Evolutionary conservation across 2,888 invertebrate genomes (phyloP).

Genomic region (Oxystoma pomonae): DNA sequence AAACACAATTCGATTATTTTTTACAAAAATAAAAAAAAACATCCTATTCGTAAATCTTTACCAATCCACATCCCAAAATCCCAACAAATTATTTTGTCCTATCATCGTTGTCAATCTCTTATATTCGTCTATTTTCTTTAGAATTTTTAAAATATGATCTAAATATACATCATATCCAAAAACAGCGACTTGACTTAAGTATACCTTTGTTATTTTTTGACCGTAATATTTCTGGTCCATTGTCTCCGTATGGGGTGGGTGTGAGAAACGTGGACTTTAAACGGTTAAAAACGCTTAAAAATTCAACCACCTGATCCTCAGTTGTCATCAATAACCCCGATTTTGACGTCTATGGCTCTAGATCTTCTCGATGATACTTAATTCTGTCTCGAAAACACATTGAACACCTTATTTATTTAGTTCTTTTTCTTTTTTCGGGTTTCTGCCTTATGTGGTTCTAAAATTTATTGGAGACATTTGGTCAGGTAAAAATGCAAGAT

Average conservation of each 20-base stretch:
- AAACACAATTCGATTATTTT: too few relatives aligned
- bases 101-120: neutral
- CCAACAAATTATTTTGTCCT: neutral
- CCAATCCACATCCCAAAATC: too few relatives aligned
- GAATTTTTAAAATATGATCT: neutral
- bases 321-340: conserved; percentile 5
- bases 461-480: neutral
- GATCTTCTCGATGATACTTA: conserved; percentile 2
- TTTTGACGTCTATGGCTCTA: conserved; percentile 6
- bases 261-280: neutral
- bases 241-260: conserved; percentile 3
- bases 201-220: neutral
- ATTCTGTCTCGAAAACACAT: neutral
- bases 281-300: neutral
- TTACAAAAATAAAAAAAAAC: too few relatives aligned
- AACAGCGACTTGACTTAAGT: too few relatives aligned
- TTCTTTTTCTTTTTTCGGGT: neutral
- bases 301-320: neutral
- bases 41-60: too few relatives aligned
- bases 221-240: conserved; percentile 1
- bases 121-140: neutral
- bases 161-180: neutral
- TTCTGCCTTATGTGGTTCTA: neutral
- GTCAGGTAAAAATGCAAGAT: neutral
- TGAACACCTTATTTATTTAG: conserved; percentile 1